phyloP scores from a whole-genome alignment of 2,888 invertebrate genomes.

The Eristalis pertinax region DNA sequence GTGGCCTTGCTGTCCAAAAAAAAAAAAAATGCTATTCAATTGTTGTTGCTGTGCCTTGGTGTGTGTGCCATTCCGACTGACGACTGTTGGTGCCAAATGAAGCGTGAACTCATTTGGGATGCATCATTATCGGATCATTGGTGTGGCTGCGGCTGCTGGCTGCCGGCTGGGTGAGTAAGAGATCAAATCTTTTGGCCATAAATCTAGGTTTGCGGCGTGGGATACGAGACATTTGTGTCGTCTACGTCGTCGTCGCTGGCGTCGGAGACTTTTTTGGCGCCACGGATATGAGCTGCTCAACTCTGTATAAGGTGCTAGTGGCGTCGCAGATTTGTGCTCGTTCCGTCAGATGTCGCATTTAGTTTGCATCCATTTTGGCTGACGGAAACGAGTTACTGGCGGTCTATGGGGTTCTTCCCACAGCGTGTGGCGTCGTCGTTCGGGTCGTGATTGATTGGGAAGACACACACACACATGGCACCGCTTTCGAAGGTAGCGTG shows the following conservation, averaged over 20 bases:
- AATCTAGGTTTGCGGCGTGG: neutral
- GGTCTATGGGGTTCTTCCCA: neutral
- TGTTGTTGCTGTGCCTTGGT: conserved; percentile 6
- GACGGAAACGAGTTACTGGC: neutral
- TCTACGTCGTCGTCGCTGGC: neutral
- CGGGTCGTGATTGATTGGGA: neutral
- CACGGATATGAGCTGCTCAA: neutral
- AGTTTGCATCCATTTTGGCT: neutral
- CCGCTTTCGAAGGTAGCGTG: neutral
- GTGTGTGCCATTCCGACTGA: conserved; percentile 13
- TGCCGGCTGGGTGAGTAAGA: conserved; percentile 15
- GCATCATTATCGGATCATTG: conserved; percentile 49
- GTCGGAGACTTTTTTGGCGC: neutral
- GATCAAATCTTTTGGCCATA: conserved; percentile 16
- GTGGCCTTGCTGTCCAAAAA: conserved; percentile 60
- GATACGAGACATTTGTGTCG: neutral
- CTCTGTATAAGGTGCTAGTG: neutral
- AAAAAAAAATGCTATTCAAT: conserved; percentile 2
- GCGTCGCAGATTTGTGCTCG: neutral
- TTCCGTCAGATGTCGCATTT: neutral
- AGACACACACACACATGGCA: too few relatives aligned
- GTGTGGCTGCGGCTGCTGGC: conserved; percentile 29
- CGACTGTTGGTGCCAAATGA: conserved; percentile 59
- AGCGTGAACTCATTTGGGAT: conserved; percentile 62
- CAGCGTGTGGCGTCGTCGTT: neutral